Conservation (phyloP, 2,888 invertebrate species). For the Rhopalosiphum nymphaeae region DNA sequence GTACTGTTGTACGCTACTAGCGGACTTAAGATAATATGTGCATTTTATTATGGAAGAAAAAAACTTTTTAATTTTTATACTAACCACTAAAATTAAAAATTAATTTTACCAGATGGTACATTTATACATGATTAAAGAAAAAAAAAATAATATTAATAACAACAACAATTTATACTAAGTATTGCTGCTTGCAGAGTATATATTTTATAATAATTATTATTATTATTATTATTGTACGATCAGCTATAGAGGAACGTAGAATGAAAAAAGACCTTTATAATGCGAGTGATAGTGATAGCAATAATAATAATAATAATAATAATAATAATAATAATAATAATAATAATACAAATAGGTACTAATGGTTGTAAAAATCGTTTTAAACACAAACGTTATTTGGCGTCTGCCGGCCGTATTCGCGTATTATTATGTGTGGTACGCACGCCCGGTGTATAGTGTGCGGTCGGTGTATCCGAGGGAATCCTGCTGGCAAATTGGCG, state of each 20-base stretch:
- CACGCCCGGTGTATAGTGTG: neutral
- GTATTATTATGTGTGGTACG: neutral
- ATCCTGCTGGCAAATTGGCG: constrained; percentile 42
- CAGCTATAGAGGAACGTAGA: neutral
- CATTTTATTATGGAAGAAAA: neutral
- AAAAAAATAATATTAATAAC: neutral
- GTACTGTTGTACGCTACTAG: neutral
- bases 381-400: neutral
- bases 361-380: neutral
- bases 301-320: constrained; percentile 5
- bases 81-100: constrained; percentile 4
- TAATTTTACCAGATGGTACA: neutral
- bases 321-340: constrained; percentile 23
- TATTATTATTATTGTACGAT: neutral
- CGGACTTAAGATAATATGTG: constrained; percentile 13
- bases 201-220: neutral
- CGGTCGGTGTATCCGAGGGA: neutral
- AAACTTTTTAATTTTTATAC: constrained; percentile 2
- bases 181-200: neutral
- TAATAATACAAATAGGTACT: neutral
- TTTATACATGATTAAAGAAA: neutral
- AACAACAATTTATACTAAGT: neutral
- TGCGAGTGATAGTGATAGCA: neutral
- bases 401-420: neutral
- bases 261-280: neutral